Percentiles rank a stretch among this genome's conserved stretches.
Conservation (phyloP, 2,888 invertebrate species). For the Cantharis rufa region DNA sequence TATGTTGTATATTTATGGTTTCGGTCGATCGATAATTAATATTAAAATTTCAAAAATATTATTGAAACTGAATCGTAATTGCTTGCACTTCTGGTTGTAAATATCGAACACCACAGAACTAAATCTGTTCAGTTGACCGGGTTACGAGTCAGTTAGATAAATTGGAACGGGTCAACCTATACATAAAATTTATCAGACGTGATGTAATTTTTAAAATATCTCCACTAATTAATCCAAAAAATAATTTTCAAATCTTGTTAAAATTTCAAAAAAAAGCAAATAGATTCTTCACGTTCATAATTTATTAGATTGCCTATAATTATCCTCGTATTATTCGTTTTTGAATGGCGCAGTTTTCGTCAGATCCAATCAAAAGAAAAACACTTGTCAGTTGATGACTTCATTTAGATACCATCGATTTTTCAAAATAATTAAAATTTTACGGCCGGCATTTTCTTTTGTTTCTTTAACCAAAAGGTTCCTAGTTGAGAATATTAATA, state of each 20-base stretch:
- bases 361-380: background rate
- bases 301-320: background rate
- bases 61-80: background rate
- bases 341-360: background rate
- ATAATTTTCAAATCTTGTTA: background rate
- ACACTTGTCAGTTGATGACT: background rate
- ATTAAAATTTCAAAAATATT: background rate
- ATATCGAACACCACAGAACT: background rate
- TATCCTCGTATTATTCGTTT: background rate
- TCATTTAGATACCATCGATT: background rate
- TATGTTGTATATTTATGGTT: background rate
- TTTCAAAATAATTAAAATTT: background rate
- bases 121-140: background rate
- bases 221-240: background rate
- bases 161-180: background rate
- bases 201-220: background rate
- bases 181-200: background rate
- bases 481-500: too few species aligned
- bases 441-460: background rate
- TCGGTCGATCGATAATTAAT: background rate
- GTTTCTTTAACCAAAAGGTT: too few species aligned
- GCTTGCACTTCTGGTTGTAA: background rate
- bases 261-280: background rate
- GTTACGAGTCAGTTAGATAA: background rate
- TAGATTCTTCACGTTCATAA: background rate